A percentile compares a stretch with the other conserved stretches of the same genome.
Conservation (phyloP, 2,797 vertebrate genomes). For the Sylvia borin region DNA sequence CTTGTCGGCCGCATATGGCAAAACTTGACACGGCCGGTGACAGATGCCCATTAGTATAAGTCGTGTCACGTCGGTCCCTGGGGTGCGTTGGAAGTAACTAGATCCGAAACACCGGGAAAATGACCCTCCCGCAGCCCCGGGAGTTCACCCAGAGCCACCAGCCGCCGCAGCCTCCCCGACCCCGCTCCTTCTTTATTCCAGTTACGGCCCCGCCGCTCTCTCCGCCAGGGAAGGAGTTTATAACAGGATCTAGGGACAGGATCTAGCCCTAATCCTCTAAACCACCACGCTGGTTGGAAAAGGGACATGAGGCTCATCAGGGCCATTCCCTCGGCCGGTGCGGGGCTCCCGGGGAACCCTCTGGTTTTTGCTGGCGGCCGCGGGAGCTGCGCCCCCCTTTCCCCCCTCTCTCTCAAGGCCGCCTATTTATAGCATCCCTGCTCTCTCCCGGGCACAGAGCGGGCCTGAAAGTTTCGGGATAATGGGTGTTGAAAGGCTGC, state of each 20-base stretch:
- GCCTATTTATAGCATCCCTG: not conserved
- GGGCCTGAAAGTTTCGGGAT: not conserved
- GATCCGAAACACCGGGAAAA: slow-evolving; percentile 48
- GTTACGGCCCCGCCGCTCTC: not conserved
- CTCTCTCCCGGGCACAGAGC: not conserved
- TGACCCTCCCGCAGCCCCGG: slow-evolving; percentile 46
- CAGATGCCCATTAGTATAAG: slow-evolving; percentile 64
- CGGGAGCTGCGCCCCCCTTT: not conserved
- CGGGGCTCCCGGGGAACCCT: not conserved
- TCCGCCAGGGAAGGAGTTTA: not conserved
- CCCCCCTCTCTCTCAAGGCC: not conserved
- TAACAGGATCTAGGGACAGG: not conserved
- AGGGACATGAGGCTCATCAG: not conserved
- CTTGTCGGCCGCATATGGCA: slow-evolving; percentile 46
- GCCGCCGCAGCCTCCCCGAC: not conserved
- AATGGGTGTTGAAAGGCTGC: not conserved
- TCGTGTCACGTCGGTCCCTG: slow-evolving; percentile 37
- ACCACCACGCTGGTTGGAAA: not conserved
- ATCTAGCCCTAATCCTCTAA: not conserved
- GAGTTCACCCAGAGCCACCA: slow-evolving; percentile 17
- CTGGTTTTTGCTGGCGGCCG: not conserved
- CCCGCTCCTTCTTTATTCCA: not conserved
- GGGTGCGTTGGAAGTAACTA: slow-evolving; percentile 59
- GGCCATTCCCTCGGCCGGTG: not conserved
- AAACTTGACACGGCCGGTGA: slow-evolving; percentile 62